Evolutionary conservation across 2,797 vertebrate species (phyloP).

Genomic region (Lophotriccus pileatus): DNA sequence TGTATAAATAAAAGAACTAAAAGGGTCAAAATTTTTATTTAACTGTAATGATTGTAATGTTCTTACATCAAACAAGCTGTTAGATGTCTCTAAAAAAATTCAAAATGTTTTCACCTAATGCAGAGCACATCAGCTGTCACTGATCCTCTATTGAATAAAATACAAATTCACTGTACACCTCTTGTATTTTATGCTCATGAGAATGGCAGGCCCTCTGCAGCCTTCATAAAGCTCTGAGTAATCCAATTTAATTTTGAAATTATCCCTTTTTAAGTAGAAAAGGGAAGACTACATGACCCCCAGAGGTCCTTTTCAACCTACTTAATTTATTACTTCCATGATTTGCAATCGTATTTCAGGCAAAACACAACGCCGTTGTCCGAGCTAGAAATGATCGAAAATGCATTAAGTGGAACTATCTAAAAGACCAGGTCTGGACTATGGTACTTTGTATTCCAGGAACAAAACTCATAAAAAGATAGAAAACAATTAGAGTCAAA

Average conservation of each 20-base stretch:
- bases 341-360: neutral
- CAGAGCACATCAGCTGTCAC: neutral
- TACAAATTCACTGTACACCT: neutral
- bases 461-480: neutral
- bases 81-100: rapidly evolving
- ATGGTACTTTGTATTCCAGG: neutral
- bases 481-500: neutral
- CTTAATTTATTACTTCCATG: neutral
- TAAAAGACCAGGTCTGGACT: neutral
- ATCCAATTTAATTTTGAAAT: neutral
- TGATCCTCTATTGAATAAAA: neutral
- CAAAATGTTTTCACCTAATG: neutral
- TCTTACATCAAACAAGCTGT: neutral
- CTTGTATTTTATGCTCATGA: neutral
- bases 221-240: neutral
- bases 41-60: neutral
- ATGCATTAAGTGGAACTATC: neutral
- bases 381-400: neutral
- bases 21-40: neutral
- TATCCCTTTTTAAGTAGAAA: neutral
- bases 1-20: neutral
- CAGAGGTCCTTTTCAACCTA: neutral
- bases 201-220: neutral
- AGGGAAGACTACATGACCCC: neutral
- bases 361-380: neutral